phyloP scores from a whole-genome alignment of 64 coral and sea anemone genomes.

The Actinia equina region DNA sequence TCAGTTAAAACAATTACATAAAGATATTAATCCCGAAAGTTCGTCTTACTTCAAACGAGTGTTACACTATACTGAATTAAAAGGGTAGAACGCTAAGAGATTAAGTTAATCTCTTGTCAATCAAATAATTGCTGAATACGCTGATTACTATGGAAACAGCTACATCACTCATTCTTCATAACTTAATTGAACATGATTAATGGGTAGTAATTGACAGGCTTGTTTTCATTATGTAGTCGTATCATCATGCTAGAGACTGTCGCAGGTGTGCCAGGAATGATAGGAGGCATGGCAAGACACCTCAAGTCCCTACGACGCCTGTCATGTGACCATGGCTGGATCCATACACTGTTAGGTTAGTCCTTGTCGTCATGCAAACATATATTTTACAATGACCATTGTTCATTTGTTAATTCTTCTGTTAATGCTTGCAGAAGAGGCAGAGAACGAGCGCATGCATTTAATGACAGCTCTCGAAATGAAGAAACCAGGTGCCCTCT shows the following conservation, averaged over 20 bases:
- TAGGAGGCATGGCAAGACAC: conserved; percentile 90
- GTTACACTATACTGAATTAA: no score
- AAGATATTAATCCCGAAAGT: no score
- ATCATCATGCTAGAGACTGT: conserved; percentile 99
- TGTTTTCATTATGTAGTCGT: conserved; percentile 45
- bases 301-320: conserved; percentile 87
- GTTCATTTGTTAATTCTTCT: background rate
- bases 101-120: no score
- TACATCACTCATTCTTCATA: background rate
- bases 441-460: conserved; percentile 97
- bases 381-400: background rate
- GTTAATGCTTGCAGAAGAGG: conserved; percentile 60
- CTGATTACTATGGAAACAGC: no score
- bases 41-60: no score
- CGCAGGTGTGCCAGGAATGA: conserved; percentile 97
- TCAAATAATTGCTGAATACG: no score
- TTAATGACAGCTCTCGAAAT: conserved; percentile 95
- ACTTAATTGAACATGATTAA: no score
- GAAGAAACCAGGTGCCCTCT: conserved; percentile 83
- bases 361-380: background rate
- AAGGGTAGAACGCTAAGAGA: no score
- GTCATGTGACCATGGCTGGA: conserved; percentile 96
- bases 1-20: no score
- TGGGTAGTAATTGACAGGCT: no score
- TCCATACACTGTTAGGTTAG: conserved; percentile 90